These are phyloP conservation scores for Gallinago media DNA, from an alignment of 2,113 vertebrate genomes.

Conservation along the genomic window DNA sequence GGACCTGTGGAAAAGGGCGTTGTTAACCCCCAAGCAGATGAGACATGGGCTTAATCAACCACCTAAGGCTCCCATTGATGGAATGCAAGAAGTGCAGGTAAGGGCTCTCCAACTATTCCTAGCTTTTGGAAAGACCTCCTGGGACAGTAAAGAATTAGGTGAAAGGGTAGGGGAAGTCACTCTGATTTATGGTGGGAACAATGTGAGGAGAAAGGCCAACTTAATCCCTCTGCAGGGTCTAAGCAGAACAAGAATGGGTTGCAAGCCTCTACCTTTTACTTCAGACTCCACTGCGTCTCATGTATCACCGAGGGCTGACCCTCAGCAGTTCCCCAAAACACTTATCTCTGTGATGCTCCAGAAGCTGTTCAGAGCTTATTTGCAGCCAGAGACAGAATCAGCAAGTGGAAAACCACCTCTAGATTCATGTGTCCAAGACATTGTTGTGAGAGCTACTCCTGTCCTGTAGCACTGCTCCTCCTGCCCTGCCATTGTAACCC, in stretches of 20 bases:
- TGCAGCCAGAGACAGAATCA: not conserved
- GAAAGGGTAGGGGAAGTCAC: not conserved
- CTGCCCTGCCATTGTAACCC: not conserved
- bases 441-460: not conserved
- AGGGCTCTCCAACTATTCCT: slow-evolving; percentile 1
- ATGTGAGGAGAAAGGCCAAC: not conserved
- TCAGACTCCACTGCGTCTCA: not conserved
- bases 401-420: not conserved
- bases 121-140: not conserved
- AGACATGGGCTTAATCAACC: not conserved
- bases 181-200: not conserved
- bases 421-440: not conserved
- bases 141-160: not conserved
- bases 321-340: not conserved
- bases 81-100: not conserved
- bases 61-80: not conserved
- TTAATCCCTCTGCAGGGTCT: not conserved
- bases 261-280: not conserved
- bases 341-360: not conserved
- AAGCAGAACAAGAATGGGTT: not conserved
- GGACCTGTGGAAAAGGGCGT: not conserved
- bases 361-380: not conserved
- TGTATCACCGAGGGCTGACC: not conserved
- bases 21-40: not conserved
- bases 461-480: not conserved